Evolutionary conservation across 2,888 invertebrate species (phyloP).

Genomic region (Oxyteleia sp.): DNA sequence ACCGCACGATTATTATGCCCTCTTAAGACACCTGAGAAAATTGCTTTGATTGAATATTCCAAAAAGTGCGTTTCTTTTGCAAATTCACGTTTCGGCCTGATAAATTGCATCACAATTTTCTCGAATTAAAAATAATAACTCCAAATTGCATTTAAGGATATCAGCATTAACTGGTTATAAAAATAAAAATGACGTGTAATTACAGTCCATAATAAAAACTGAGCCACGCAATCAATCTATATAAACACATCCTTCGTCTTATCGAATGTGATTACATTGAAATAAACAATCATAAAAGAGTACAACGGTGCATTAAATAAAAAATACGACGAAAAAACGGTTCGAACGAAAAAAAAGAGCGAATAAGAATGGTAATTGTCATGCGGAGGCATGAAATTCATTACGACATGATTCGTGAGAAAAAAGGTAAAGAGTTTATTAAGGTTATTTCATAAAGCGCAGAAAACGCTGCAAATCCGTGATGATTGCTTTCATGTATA

Average conservation of each 20-base stretch:
- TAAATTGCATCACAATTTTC: slow-evolving; percentile 10
- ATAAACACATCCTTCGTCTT: too few relatives aligned
- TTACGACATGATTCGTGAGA: slow-evolving; percentile 62
- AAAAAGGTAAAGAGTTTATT: slow-evolving; percentile 71
- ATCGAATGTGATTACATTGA: too few relatives aligned
- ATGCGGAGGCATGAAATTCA: slow-evolving; percentile 67
- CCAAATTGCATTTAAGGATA: slow-evolving; percentile 30
- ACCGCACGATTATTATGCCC: background rate
- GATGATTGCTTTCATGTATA: slow-evolving; percentile 71
- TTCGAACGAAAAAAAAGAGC: slow-evolving; percentile 2
- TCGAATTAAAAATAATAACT: slow-evolving; percentile 32
- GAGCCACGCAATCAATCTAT: too few relatives aligned
- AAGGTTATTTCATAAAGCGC: slow-evolving; percentile 71
- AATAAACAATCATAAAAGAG: too few relatives aligned
- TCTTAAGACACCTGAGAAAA: background rate
- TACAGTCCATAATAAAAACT: slow-evolving; percentile 34
- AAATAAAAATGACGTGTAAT: slow-evolving; percentile 48
- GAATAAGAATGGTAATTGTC: slow-evolving; percentile 52
- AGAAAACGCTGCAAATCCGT: slow-evolving; percentile 64
- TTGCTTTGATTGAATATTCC: background rate
- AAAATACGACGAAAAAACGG: slow-evolving; percentile 1
- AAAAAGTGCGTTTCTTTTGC: background rate
- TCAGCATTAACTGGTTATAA: slow-evolving; percentile 35
- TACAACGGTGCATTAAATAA: too few relatives aligned
- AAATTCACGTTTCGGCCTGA: slow-evolving; percentile 1